phyloP scores from a whole-genome alignment of 1,140 invertebrate species.

The Steinernema feltiae region DNA sequence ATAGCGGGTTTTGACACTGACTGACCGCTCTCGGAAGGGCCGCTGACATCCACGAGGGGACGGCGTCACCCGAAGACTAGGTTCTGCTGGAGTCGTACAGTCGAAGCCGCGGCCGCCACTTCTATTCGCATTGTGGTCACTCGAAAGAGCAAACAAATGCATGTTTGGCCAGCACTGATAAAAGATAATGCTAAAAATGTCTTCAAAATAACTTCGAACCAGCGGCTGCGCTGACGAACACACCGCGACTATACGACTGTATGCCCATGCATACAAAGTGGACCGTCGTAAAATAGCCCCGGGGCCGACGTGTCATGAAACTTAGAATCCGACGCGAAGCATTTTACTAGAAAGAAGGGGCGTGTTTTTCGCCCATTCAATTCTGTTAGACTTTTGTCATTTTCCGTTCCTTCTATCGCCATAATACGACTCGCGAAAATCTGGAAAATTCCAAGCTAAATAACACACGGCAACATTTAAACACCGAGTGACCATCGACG shows the following conservation, averaged over 20 bases:
- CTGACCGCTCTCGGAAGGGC: not conserved
- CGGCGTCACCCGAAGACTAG: not conserved
- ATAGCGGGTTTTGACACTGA: not conserved
- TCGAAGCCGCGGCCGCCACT: not conserved
- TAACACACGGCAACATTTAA: too few species aligned
- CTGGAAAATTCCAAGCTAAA: too few species aligned
- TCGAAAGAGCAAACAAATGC: conserved; percentile 11
- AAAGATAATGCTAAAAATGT: conserved; percentile 14
- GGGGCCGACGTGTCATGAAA: conserved; percentile 11
- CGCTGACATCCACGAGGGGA: not conserved
- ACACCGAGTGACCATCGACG: too few species aligned
- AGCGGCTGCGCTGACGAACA: not conserved
- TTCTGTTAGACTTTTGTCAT: not conserved
- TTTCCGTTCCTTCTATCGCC: not conserved
- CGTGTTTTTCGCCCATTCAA: not conserved
- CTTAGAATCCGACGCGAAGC: conserved; percentile 4
- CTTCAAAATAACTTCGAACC: conserved; percentile 12
- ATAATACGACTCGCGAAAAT: not conserved
- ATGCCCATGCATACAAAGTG: conserved; percentile 2
- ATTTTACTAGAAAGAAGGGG: not conserved
- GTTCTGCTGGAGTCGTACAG: conserved; percentile 5
- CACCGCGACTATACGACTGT: conserved; percentile 5
- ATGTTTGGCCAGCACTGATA: conserved; percentile 10
- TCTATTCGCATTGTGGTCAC: conserved; percentile 8
- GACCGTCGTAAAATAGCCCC: conserved; percentile 14